phyloP scores from a whole-genome alignment of 30 jellyfish, hydroid and myxozoan species.

The Turritopsis dohrnii region DNA sequence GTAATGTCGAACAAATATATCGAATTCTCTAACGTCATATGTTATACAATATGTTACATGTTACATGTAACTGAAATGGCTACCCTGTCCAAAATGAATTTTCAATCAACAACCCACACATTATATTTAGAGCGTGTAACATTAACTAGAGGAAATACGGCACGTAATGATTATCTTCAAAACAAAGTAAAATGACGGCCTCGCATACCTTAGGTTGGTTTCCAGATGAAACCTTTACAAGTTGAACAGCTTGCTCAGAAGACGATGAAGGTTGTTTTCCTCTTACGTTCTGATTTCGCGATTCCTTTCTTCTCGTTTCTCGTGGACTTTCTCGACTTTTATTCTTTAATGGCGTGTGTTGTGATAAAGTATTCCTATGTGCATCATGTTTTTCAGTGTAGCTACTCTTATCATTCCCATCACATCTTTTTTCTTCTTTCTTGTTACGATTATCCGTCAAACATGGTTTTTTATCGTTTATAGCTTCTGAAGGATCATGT shows the following conservation, averaged over 20 bases:
- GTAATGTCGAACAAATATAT: no score
- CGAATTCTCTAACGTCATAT: no score
- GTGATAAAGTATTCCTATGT: not conserved
- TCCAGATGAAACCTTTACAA: not conserved
- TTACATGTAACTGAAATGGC: no score
- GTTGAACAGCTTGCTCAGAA: not conserved
- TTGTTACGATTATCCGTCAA: not conserved
- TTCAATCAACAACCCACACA: no score
- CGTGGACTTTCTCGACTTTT: not conserved
- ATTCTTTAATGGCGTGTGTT: not conserved
- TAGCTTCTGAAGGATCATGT: constrained; percentile 22
- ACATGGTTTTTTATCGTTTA: not conserved
- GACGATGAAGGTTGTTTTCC: not conserved
- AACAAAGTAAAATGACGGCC: no score
- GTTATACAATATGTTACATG: no score
- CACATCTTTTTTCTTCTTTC: not conserved
- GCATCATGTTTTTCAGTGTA: constrained; percentile 13
- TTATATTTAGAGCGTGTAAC: no score
- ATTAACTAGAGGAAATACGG: no score
- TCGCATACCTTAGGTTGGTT: not conserved
- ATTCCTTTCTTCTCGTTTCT: not conserved
- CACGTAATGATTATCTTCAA: no score
- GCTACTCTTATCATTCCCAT: not conserved
- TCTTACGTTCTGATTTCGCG: not conserved
- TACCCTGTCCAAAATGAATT: no score